These are phyloP conservation scores for Peromyscus aztecus DNA, from an alignment of 2,797 vertebrate species.

Conservation along the genomic window DNA sequence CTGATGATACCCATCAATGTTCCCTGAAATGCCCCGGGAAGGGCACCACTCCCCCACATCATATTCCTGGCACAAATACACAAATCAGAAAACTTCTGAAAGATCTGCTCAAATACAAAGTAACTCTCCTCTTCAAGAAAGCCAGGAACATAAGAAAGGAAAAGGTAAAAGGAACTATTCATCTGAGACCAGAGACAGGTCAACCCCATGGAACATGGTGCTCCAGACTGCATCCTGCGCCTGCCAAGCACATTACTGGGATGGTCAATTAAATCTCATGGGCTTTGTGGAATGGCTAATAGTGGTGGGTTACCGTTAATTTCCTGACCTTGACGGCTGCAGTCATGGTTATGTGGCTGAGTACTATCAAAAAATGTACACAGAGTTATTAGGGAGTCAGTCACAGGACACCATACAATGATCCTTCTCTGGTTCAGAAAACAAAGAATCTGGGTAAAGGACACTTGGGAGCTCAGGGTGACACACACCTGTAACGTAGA, in stretches of 20 bases:
- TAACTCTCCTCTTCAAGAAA: neutral
- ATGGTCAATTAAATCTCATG: neutral
- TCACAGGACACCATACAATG: neutral
- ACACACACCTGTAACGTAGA: slow-evolving; percentile 90
- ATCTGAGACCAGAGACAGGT: neutral
- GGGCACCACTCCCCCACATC: neutral
- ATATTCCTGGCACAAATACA: neutral
- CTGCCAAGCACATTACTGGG: neutral
- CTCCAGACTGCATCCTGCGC: neutral
- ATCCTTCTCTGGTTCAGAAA: slow-evolving; percentile 4
- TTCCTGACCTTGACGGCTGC: neutral
- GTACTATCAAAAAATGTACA: neutral
- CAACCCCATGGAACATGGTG: neutral
- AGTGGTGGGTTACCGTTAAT: neutral
- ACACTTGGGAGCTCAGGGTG: neutral
- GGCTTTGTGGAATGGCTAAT: neutral
- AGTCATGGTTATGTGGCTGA: neutral
- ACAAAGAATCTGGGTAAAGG: slow-evolving; percentile 47
- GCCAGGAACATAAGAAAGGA: neutral
- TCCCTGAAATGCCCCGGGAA: neutral
- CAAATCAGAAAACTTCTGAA: neutral
- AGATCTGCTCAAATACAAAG: neutral
- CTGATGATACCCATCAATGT: neutral
- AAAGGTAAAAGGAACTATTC: neutral
- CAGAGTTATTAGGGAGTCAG: neutral